phyloP scores from a whole-genome alignment of 92 coral and sea anemone species.

The Palythoa caribaeorum region DNA sequence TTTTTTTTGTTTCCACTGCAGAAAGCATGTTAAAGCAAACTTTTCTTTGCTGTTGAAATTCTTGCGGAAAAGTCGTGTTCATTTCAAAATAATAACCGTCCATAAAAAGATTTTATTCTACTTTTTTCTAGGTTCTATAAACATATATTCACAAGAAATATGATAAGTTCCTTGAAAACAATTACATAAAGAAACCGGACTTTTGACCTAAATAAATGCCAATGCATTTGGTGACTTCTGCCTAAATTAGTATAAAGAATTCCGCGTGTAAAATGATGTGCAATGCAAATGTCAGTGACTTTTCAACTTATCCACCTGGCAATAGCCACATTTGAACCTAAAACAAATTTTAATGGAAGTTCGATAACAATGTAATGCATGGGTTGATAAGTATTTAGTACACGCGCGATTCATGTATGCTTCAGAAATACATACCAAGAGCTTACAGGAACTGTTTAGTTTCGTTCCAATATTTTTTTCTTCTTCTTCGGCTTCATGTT shows the following conservation, averaged over 20 bases:
- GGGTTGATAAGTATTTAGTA: neutral
- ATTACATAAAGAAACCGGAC: no score
- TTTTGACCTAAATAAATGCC: no score
- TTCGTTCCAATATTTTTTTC: neutral
- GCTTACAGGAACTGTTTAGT: neutral
- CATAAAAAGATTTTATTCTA: no score
- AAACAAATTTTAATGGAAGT: neutral
- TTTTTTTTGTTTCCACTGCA: no score
- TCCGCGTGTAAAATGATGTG: constrained; percentile 14
- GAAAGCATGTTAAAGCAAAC: no score
- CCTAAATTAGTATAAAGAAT: neutral
- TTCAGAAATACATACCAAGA: neutral
- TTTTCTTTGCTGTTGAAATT: no score
- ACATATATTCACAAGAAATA: no score
- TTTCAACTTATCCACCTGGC: no score
- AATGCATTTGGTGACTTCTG: neutral
- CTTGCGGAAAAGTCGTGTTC: no score
- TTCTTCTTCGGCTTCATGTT: neutral
- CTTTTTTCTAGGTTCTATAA: no score
- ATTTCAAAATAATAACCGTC: no score
- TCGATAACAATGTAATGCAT: no score
- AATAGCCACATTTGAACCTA: neutral
- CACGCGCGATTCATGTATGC: neutral
- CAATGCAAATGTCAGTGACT: constrained; percentile 30
- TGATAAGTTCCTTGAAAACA: neutral